phyloP scores from a whole-genome alignment of 1,140 invertebrate genomes.

The Drosophila pseudoobscura region DNA sequence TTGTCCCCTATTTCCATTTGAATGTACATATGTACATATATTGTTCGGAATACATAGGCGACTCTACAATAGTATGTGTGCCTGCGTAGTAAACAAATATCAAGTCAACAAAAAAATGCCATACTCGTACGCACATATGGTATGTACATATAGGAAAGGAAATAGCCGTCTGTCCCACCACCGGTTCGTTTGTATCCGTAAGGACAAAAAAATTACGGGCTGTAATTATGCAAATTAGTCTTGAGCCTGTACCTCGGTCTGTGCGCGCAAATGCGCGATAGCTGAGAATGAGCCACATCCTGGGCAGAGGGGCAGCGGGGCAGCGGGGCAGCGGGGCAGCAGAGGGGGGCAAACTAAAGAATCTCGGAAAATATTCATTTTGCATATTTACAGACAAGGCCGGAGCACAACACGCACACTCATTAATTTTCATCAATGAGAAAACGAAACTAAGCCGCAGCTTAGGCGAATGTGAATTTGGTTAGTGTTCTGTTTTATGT shows the following conservation, averaged over 20 bases:
- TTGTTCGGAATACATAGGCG: constrained; percentile 31
- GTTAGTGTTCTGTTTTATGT: constrained; percentile 20
- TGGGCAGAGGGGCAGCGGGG: no score
- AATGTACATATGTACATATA: no score
- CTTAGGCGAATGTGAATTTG: constrained; percentile 75
- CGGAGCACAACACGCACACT: constrained; percentile 65
- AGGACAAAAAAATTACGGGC: constrained; percentile 69
- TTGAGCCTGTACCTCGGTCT: constrained; percentile 43
- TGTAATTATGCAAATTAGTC: constrained; percentile 82
- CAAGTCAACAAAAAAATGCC: constrained; percentile 30
- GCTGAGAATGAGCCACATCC: constrained; percentile 31
- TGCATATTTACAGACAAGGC: constrained; percentile 30
- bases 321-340: constrained; percentile 7
- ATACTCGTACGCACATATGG: not conserved
- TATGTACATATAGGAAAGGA: constrained; percentile 55
- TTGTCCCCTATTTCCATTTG: not conserved
- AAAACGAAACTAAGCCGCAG: constrained; percentile 68
- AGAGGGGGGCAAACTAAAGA: constrained; percentile 45
- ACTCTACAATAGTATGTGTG: constrained; percentile 11
- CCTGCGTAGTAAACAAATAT: constrained; percentile 45
- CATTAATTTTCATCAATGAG: constrained; percentile 81
- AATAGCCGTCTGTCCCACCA: constrained; percentile 63
- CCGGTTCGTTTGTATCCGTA: constrained; percentile 40
- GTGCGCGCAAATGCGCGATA: constrained; percentile 37
- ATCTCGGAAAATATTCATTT: constrained; percentile 49